phyloP scores from a whole-genome alignment of 2,113 vertebrate genomes.

The Picathartes gymnocephalus region DNA sequence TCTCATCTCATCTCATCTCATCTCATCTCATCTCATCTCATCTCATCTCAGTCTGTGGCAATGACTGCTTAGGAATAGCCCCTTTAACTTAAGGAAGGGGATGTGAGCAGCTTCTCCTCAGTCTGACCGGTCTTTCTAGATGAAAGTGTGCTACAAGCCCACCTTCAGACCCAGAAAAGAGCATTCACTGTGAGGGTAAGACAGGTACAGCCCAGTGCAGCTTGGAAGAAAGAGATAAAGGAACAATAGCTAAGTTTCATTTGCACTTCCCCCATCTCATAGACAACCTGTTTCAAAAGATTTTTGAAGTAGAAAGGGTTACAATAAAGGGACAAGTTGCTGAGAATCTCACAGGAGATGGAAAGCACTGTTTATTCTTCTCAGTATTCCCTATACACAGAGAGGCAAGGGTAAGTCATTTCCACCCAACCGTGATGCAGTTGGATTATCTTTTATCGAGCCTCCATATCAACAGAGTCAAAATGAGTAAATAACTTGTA shows the following conservation, averaged over 20 bases:
- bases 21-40: not conserved
- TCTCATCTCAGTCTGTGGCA: accelerated
- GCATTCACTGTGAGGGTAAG: not conserved
- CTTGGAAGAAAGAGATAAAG: not conserved
- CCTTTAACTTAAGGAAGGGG: not conserved
- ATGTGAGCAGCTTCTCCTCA: not conserved
- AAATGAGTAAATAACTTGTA: not conserved
- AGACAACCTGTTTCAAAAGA: not conserved
- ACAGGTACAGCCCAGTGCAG: not conserved
- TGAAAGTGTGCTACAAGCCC: not conserved
- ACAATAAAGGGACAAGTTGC: not conserved
- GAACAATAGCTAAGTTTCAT: not conserved
- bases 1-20: not conserved
- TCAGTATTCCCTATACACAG: not conserved
- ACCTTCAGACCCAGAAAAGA: not conserved
- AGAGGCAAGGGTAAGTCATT: not conserved
- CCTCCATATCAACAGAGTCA: not conserved
- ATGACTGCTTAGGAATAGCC: not conserved
- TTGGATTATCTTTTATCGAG: not conserved
- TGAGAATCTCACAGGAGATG: not conserved
- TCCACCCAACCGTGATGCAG: not conserved
- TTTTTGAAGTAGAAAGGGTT: not conserved
- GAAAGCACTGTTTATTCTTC: not conserved
- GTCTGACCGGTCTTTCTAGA: not conserved
- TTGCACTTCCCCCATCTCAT: not conserved